Evolutionary conservation across 2,113 vertebrate species (phyloP).

Genomic region (Sciurus niger): DNA sequence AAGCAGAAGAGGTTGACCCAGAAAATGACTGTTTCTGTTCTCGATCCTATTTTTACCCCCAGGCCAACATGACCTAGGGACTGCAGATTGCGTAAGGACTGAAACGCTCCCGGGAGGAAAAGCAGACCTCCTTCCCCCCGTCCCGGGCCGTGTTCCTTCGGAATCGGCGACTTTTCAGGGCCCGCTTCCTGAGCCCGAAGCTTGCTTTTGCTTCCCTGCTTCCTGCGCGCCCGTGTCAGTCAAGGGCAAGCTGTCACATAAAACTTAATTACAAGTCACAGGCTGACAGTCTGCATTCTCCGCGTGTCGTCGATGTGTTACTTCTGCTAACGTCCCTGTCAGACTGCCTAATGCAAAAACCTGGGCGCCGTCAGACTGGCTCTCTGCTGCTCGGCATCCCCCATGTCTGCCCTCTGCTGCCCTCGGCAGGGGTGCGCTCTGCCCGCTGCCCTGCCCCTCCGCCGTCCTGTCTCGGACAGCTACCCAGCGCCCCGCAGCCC

Average conservation of each 20-base stretch:
- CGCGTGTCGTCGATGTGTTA: neutral
- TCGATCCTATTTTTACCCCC: neutral
- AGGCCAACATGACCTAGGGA: conserved; percentile 38
- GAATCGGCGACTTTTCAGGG: neutral
- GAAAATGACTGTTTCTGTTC: conserved; percentile 35
- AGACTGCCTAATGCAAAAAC: neutral
- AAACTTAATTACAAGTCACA: neutral
- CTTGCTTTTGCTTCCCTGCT: neutral
- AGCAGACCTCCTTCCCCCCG: neutral
- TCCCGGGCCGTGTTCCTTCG: neutral
- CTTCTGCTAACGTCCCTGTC: neutral
- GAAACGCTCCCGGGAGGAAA: conserved; percentile 6
- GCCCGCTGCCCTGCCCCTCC: too few relatives aligned
- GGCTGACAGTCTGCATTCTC: neutral
- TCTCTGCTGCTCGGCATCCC: neutral
- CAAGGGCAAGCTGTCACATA: neutral
- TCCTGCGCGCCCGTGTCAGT: neutral
- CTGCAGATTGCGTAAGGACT: neutral
- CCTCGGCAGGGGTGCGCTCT: too few relatives aligned
- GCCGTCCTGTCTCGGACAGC: too few relatives aligned
- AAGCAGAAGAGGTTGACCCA: neutral
- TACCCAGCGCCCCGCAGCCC: too few relatives aligned
- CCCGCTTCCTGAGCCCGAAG: neutral
- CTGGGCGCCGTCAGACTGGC: neutral
- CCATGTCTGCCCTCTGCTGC: neutral